Evolutionary conservation across 2,797 vertebrate genomes (phyloP).

Genomic region (Naso thynnoides): DNA sequence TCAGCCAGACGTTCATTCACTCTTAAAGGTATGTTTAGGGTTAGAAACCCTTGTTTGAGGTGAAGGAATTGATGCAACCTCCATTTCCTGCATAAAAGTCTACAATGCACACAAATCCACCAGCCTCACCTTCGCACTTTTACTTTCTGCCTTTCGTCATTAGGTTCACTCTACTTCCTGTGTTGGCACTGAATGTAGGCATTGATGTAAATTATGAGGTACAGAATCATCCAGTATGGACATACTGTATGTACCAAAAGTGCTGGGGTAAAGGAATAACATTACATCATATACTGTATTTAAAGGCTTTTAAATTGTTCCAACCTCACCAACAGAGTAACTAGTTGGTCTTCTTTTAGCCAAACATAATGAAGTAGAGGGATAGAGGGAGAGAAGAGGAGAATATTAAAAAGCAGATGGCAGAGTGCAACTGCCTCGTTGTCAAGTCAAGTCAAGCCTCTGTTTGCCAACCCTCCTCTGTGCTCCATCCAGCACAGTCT

Average conservation of each 20-base stretch:
- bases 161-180: not conserved
- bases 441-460: slow-evolving; percentile 3
- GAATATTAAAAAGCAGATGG: slow-evolving; percentile 46
- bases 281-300: not conserved
- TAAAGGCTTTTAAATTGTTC: not conserved
- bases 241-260: not conserved
- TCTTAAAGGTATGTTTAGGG: slow-evolving; percentile 1
- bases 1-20: not conserved
- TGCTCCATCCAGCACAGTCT: too few relatives aligned
- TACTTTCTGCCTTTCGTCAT: not conserved
- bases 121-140: not conserved
- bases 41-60: not conserved
- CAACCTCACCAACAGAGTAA: not conserved
- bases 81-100: not conserved
- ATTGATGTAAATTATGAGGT: not conserved
- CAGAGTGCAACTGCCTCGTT: slow-evolving; percentile 30
- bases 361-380: slow-evolving; percentile 19
- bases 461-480: too few relatives aligned
- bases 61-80: not conserved
- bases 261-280: not conserved
- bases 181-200: not conserved
- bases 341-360: not conserved
- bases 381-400: slow-evolving; percentile 2
- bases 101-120: not conserved
- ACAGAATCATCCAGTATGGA: not conserved